Conservation (phyloP, 2,888 invertebrate genomes). For the Eumerus sabulonum region DNA sequence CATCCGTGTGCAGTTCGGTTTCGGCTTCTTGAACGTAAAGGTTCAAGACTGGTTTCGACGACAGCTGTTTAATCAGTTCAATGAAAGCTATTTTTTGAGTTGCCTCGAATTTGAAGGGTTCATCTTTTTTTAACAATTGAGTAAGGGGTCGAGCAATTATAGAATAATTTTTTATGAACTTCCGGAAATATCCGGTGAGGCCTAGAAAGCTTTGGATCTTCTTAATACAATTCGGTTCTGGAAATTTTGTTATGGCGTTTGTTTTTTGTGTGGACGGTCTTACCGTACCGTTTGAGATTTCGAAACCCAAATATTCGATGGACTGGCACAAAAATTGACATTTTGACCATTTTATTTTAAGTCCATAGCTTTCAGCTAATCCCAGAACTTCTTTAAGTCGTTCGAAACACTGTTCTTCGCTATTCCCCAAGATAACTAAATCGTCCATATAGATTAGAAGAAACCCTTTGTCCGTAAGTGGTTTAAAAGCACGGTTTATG, state of each 20-base stretch:
- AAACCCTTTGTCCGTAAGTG: not conserved
- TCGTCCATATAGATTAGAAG: slow-evolving; percentile 57
- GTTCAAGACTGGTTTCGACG: not conserved
- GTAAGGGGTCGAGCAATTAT: not conserved
- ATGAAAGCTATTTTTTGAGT: slow-evolving; percentile 13
- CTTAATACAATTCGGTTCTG: not conserved
- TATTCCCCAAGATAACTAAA: not conserved
- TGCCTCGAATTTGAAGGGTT: not conserved
- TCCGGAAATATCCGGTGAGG: no score
- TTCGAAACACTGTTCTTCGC: not conserved
- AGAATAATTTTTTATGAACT: no score
- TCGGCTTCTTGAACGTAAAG: slow-evolving; percentile 28
- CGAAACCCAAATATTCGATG: slow-evolving; percentile 66
- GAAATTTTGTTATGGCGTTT: not conserved
- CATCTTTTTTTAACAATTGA: not conserved
- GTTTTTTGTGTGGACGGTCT: slow-evolving; percentile 64
- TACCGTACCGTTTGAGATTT: no score
- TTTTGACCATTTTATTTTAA: slow-evolving; percentile 12
- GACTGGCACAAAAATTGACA: slow-evolving; percentile 2
- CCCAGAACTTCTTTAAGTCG: not conserved
- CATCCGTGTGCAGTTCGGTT: slow-evolving; percentile 4
- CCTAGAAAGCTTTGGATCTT: no score
- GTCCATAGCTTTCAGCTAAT: slow-evolving; percentile 9
- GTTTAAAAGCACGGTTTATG: no score
- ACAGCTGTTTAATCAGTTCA: slow-evolving; percentile 51